Evolutionary conservation across 2,113 vertebrate species (phyloP).

Genomic region (Hucho hucho): DNA sequence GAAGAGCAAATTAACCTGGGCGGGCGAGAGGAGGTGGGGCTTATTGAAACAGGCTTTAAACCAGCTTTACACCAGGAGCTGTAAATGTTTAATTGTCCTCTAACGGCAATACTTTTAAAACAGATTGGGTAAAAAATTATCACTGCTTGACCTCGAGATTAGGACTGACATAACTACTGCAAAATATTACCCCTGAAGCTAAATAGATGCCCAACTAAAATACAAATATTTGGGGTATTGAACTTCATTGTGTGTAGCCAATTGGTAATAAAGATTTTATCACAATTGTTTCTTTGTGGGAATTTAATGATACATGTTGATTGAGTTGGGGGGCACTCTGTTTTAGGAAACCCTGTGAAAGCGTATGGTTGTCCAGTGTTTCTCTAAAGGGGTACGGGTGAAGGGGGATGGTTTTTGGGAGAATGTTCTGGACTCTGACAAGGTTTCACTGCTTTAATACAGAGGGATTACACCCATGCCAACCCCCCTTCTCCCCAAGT

Average conservation of each 20-base stretch:
- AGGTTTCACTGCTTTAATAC: slow-evolving; percentile 68
- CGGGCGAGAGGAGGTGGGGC: slow-evolving; percentile 53
- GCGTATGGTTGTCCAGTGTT: slow-evolving; percentile 64
- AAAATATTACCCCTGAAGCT: neutral
- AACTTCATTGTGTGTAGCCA: neutral
- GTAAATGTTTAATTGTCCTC: slow-evolving; percentile 67
- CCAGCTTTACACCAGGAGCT: slow-evolving; percentile 27
- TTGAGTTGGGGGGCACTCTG: neutral
- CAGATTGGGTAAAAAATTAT: slow-evolving; percentile 52
- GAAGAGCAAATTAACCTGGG: slow-evolving; percentile 70
- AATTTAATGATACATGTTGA: neutral
- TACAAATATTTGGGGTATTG: neutral
- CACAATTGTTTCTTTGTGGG: neutral
- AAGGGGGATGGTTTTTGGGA: slow-evolving; percentile 9
- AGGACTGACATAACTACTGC: neutral
- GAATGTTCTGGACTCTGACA: slow-evolving; percentile 66
- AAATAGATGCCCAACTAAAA: neutral
- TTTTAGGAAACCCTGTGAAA: slow-evolving; percentile 60
- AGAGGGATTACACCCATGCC: slow-evolving; percentile 64
- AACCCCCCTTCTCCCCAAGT: slow-evolving; percentile 18
- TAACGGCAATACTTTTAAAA: slow-evolving; percentile 52
- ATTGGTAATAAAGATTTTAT: too few species aligned
- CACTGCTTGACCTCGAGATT: slow-evolving; percentile 38
- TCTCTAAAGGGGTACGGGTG: slow-evolving; percentile 57
- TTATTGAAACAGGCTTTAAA: slow-evolving; percentile 55